Evolutionary conservation across 2,113 vertebrate species (phyloP).

Genomic region (Solea senegalensis): DNA sequence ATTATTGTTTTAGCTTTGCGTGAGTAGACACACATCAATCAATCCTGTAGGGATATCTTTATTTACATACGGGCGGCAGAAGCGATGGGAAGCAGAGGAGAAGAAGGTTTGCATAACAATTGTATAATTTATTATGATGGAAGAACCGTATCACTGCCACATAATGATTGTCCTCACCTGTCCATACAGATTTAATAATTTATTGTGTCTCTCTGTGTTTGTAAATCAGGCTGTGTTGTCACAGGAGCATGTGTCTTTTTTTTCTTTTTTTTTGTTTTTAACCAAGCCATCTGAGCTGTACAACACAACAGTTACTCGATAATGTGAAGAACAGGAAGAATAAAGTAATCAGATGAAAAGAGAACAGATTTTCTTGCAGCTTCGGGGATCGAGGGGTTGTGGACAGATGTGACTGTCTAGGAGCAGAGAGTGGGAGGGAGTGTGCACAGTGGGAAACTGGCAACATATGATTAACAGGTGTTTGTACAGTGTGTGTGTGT

Average conservation of each 20-base stretch:
- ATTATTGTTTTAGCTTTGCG: conserved; percentile 54
- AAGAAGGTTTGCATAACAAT: conserved; percentile 35
- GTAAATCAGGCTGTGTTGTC: conserved; percentile 17
- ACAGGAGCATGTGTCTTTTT: conserved; percentile 1
- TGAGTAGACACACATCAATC: conserved; percentile 56
- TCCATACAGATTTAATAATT: conserved; percentile 22
- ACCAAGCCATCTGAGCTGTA: conserved; percentile 3
- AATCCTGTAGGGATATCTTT: conserved; percentile 30
- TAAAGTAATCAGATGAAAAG: conserved; percentile 5
- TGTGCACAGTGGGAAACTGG: conserved; percentile 6
- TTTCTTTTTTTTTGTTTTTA: not conserved
- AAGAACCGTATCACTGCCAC: conserved; percentile 1
- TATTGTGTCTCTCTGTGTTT: not conserved
- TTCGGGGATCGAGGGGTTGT: conserved; percentile 13
- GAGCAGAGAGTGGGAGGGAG: conserved; percentile 34
- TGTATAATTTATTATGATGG: conserved; percentile 20
- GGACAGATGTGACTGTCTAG: conserved; percentile 45
- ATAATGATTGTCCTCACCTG: conserved; percentile 20
- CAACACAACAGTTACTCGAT: conserved; percentile 5
- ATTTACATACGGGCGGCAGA: conserved; percentile 46
- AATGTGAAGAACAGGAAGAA: conserved; percentile 27
- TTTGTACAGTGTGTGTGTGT: conserved; percentile 12
- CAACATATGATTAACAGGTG: conserved; percentile 23
- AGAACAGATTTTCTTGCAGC: conserved; percentile 20
- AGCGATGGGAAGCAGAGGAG: conserved; percentile 20